Conservation (phyloP, 2,113 vertebrate species). For the Proteles cristata region DNA sequence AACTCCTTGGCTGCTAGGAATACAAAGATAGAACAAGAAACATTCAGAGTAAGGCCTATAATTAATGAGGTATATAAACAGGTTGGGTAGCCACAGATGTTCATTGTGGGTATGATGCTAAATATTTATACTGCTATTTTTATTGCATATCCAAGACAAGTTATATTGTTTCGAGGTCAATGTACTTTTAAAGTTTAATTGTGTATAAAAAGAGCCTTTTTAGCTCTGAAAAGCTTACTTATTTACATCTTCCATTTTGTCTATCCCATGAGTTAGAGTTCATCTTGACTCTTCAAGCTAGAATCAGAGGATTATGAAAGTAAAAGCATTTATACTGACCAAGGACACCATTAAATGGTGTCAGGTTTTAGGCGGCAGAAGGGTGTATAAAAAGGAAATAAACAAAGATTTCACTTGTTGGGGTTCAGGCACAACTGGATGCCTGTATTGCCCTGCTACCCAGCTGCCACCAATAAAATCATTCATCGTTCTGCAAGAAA, state of each 20-base stretch:
- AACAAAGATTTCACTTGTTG: conserved; percentile 41
- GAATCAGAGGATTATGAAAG: conserved; percentile 54
- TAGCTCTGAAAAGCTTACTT: conserved; percentile 45
- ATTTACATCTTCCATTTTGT: conserved; percentile 54
- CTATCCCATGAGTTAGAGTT: conserved; percentile 47
- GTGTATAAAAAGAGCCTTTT: conserved; percentile 42
- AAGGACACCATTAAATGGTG: neutral
- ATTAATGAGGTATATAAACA: neutral
- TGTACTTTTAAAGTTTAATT: conserved; percentile 34
- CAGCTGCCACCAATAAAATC: neutral
- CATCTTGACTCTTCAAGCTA: conserved; percentile 42
- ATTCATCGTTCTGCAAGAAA: neutral
- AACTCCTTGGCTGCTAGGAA: conserved; percentile 7
- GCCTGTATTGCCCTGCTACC: conserved; percentile 5
- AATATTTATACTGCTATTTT: neutral
- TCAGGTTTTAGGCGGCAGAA: neutral
- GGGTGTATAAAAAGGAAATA: conserved; percentile 25
- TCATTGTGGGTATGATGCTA: neutral
- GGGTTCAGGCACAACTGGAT: conserved; percentile 9
- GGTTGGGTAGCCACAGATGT: neutral
- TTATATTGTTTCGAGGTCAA: neutral
- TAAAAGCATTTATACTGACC: conserved; percentile 44
- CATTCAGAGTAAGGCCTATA: neutral
- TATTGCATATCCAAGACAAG: neutral
- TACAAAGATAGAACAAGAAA: conserved; percentile 4